These are phyloP conservation scores for Eufriesea mexicana DNA, from an alignment of 1,140 invertebrate species.

Conservation along the genomic window DNA sequence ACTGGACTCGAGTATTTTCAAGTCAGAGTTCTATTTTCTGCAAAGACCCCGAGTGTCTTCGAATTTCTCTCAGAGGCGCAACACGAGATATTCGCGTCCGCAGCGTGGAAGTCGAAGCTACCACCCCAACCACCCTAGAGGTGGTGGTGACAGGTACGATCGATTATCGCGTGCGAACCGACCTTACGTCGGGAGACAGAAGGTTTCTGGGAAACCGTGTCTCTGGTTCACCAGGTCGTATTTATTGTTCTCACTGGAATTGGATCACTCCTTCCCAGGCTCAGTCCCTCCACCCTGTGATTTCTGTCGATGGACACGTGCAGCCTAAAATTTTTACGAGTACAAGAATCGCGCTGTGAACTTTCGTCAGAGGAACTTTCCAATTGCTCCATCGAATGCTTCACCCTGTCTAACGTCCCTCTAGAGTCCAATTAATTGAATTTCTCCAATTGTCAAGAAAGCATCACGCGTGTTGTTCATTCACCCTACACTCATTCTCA, in stretches of 20 bases:
- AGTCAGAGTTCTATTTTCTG: too few species aligned
- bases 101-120: not conserved
- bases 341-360: not conserved
- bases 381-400: not conserved
- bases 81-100: not conserved
- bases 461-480: too few species aligned
- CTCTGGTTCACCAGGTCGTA: constrained; percentile 60
- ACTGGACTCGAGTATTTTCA: too few species aligned
- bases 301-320: not conserved
- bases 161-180: constrained; percentile 64
- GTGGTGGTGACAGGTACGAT: constrained; percentile 46
- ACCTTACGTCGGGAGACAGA: constrained; percentile 52
- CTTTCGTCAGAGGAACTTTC: not conserved
- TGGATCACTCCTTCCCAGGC: constrained; percentile 23
- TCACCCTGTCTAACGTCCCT: not conserved
- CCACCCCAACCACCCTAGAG: not conserved
- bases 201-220: constrained; percentile 53
- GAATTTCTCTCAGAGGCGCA: not conserved
- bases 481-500: too few species aligned
- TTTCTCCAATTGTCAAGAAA: too few species aligned
- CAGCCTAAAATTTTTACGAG: not conserved
- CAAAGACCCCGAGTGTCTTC: too few species aligned
- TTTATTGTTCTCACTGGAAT: constrained; percentile 54
- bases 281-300: not conserved
- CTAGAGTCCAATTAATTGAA: too few species aligned